These are phyloP conservation scores for Patella ulyssiponensis DNA, from an alignment of 2,888 invertebrate species.

Conservation along the genomic window DNA sequence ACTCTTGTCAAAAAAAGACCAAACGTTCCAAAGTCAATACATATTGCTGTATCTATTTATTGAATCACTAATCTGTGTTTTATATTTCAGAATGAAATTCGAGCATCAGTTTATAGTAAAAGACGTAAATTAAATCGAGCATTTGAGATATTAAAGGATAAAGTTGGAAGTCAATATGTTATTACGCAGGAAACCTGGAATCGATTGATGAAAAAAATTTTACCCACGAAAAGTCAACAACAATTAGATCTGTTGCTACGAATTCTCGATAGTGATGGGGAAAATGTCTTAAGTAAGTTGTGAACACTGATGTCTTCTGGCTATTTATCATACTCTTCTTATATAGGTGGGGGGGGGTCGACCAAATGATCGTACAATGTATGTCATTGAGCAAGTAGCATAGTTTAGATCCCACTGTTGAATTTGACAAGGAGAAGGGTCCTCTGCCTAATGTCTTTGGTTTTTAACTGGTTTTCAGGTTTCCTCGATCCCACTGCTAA, in stretches of 20 bases:
- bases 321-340: background rate
- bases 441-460: too few species aligned
- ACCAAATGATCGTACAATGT: too few species aligned
- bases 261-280: constrained; percentile 70
- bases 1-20: too few species aligned
- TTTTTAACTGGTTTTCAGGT: too few species aligned
- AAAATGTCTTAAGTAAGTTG: constrained; percentile 52
- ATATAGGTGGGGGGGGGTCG: too few species aligned
- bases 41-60: too few species aligned
- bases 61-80: background rate
- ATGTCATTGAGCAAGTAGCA: too few species aligned
- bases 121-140: constrained; percentile 70
- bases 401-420: too few species aligned
- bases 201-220: constrained; percentile 65
- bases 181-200: constrained; percentile 65
- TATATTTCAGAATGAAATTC: constrained; percentile 64
- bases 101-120: constrained; percentile 66
- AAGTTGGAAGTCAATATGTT: constrained; percentile 47
- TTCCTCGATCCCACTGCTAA: too few species aligned
- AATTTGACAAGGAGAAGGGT: too few species aligned
- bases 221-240: constrained; percentile 58
- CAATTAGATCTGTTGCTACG: constrained; percentile 70
- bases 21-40: too few species aligned
- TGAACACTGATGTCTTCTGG: background rate
- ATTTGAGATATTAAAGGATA: constrained; percentile 68